Percentiles rank a stretch among this genome's conserved stretches.
These are phyloP conservation scores for Sminthurinus aureus DNA, from an alignment of 2,888 invertebrate species.

Conservation along the genomic window DNA sequence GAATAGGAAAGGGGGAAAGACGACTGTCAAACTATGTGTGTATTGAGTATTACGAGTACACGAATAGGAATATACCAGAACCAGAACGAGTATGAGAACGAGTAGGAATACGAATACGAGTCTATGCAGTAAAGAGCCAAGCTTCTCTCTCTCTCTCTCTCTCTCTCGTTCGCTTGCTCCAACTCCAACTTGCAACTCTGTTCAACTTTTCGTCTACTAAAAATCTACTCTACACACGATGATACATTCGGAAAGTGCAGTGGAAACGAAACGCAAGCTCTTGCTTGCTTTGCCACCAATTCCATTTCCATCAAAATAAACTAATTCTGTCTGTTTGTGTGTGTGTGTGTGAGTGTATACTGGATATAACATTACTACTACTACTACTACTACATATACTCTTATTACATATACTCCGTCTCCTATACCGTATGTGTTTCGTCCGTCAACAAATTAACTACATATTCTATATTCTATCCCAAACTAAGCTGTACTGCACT, in stretches of 20 bases:
- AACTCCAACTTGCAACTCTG: neutral
- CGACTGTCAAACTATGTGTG: neutral
- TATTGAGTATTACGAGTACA: too few relatives aligned
- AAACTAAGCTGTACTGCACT: too few relatives aligned
- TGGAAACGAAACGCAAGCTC: conserved; percentile 12
- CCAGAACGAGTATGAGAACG: too few relatives aligned
- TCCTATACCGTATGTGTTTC: too few relatives aligned
- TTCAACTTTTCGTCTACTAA: neutral
- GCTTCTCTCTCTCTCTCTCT: neutral
- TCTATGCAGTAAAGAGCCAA: neutral
- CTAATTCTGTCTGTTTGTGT: neutral
- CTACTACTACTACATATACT: too few relatives aligned
- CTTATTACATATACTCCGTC: too few relatives aligned
- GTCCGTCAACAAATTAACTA: too few relatives aligned
- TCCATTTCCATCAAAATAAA: conserved; percentile 12
- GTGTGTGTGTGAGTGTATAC: neutral
- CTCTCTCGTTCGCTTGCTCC: neutral
- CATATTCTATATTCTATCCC: too few relatives aligned
- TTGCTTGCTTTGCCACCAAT: conserved; percentile 13
- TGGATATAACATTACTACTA: neutral
- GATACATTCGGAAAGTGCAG: conserved; percentile 21
- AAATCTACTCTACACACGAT: neutral
- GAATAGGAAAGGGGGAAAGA: conserved; percentile 32
- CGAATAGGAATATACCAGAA: too few relatives aligned
- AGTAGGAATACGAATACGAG: neutral